phyloP scores from a whole-genome alignment of 2,888 invertebrate genomes.

The Caenorhabditis macrosperma region DNA sequence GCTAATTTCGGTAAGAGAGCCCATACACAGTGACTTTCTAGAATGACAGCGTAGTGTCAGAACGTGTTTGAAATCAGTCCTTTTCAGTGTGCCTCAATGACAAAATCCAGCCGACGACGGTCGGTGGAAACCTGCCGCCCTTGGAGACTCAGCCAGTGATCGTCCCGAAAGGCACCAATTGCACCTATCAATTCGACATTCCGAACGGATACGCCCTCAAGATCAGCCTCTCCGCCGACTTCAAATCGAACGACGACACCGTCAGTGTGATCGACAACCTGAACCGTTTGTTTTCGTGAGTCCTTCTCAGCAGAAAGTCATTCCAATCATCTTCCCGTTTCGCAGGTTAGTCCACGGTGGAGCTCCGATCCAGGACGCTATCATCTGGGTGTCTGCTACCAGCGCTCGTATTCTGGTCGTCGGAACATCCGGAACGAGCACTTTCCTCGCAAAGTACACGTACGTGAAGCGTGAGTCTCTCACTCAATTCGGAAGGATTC shows the following conservation, averaged over 20 bases:
- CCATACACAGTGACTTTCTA: too few species aligned
- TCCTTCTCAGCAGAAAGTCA: too few species aligned
- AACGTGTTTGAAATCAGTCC: not conserved
- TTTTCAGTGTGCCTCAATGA: slow-evolving; percentile 16
- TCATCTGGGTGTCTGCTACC: slow-evolving; percentile 1
- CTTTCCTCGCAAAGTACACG: slow-evolving; percentile 12
- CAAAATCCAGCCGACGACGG: not conserved
- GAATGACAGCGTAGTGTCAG: too few species aligned
- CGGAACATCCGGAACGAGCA: not conserved
- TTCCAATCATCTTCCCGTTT: too few species aligned
- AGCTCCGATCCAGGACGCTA: not conserved
- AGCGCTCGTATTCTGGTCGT: not conserved
- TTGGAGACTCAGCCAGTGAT: not conserved
- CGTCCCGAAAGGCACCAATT: slow-evolving; percentile 13
- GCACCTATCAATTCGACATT: slow-evolving; percentile 22
- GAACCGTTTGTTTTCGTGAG: too few species aligned
- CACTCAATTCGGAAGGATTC: not conserved
- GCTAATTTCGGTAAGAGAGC: slow-evolving; percentile 21
- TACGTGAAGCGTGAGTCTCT: slow-evolving; percentile 11
- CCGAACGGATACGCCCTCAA: slow-evolving; percentile 15
- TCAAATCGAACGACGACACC: not conserved
- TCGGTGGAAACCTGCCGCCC: slow-evolving; percentile 1
- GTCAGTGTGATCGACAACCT: not conserved
- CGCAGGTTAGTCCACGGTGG: not conserved
- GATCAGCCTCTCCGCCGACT: not conserved